A percentile compares a stretch with the other conserved stretches of the same genome.
Evolutionary conservation across 2,888 invertebrate species (phyloP).

Genomic region (Leucophenga maculata): DNA sequence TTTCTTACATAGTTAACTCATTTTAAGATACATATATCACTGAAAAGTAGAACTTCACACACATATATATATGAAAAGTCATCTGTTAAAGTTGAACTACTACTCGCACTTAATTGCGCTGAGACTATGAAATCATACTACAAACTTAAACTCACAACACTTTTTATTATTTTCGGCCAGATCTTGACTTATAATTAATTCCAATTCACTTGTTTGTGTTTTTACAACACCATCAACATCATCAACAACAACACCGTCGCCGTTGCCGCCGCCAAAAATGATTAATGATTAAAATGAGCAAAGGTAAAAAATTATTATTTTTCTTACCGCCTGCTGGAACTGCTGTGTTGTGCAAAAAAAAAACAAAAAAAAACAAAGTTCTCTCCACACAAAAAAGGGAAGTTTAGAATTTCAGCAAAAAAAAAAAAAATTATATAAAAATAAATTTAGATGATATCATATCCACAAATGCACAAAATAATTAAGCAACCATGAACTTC

Average conservation of each 20-base stretch:
- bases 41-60: no score
- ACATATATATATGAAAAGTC: no score
- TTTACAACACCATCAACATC: not conserved
- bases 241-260: not conserved
- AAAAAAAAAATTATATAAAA: not conserved
- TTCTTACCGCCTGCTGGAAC: not conserved
- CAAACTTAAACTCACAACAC: not conserved
- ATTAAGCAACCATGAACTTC: not conserved
- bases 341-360: conserved; percentile 7
- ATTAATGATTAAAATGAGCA: conserved; percentile 5
- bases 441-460: conserved; percentile 1
- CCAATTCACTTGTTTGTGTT: conserved; percentile 4
- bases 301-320: not conserved
- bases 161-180: not conserved
- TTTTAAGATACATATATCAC: no score
- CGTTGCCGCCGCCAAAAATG: not conserved
- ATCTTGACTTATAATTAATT: not conserved
- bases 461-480: not conserved
- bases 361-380: not conserved
- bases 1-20: no score
- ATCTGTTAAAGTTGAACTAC: no score
- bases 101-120: no score
- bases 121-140: no score
- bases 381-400: not conserved
- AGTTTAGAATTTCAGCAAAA: not conserved